A percentile compares a stretch with the other conserved stretches of the same genome.
phyloP scores from a whole-genome alignment of 2,888 invertebrate species.

The Drepana falcataria region DNA sequence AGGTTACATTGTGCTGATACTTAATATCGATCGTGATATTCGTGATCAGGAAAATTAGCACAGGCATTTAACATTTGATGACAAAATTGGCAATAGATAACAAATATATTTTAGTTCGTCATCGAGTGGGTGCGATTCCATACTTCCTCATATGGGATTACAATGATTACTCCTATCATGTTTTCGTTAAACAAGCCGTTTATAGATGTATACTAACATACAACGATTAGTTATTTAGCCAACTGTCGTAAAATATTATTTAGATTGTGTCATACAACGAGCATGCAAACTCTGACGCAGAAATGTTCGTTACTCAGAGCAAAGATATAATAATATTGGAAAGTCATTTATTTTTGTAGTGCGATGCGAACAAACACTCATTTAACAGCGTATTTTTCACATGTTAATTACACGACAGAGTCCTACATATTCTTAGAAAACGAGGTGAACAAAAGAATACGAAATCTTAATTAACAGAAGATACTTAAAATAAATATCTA shows the following conservation, averaged over 20 bases:
- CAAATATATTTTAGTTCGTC: too few species aligned
- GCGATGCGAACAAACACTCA: background rate
- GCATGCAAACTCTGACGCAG: background rate
- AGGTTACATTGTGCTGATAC: conserved; percentile 19
- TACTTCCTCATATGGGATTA: too few species aligned
- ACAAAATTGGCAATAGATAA: background rate
- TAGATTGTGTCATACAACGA: background rate
- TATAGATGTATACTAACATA: background rate
- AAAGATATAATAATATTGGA: background rate
- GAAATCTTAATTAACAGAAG: too few species aligned
- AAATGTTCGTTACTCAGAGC: background rate
- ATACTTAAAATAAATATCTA: too few species aligned
- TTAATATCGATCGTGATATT: conserved; percentile 11
- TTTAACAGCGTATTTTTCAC: background rate
- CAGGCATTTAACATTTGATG: background rate
- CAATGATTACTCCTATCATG: background rate
- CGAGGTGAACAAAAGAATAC: background rate
- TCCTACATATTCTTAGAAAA: background rate
- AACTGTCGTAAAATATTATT: background rate
- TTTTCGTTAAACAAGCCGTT: background rate
- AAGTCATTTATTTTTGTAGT: background rate
- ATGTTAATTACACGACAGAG: background rate
- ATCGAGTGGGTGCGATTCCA: too few species aligned
- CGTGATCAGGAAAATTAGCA: conserved; percentile 12
- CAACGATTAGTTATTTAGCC: background rate